Evolutionary conservation across 2,797 vertebrate genomes (phyloP).

Genomic region (Sitta carolinensis): DNA sequence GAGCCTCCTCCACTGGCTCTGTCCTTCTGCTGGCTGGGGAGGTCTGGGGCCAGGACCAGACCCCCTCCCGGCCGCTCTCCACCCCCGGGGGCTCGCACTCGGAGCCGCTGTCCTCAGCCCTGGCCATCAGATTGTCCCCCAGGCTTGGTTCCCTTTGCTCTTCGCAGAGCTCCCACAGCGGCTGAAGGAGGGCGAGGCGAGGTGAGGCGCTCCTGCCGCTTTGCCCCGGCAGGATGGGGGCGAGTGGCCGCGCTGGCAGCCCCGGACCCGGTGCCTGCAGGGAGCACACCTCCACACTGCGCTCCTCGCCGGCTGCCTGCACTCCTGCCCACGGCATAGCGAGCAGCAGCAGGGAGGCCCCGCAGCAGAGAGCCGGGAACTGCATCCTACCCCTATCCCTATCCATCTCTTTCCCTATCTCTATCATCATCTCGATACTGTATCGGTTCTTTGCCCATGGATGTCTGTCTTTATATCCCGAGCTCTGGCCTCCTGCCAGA

Average conservation of each 20-base stretch:
- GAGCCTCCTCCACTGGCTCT: conserved; percentile 18
- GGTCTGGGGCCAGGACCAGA: neutral
- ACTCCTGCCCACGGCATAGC: neutral
- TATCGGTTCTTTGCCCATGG: neutral
- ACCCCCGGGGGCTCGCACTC: neutral
- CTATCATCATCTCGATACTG: neutral
- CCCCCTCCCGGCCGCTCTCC: conserved; percentile 37
- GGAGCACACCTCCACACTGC: neutral
- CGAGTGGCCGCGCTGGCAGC: too few species aligned
- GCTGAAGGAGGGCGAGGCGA: neutral
- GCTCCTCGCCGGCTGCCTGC: neutral
- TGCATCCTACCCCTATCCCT: neutral
- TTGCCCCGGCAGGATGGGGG: neutral
- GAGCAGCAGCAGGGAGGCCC: neutral
- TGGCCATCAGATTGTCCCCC: neutral
- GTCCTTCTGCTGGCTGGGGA: conserved; percentile 42
- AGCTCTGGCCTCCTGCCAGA: neutral
- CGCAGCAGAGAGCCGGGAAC: neutral
- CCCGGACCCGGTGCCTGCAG: neutral
- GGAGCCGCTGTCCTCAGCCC: neutral
- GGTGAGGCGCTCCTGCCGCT: too few species aligned
- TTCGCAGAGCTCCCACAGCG: neutral
- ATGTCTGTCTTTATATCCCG: neutral
- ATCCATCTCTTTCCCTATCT: neutral
- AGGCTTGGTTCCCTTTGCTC: neutral